These are phyloP conservation scores for Otus sunia DNA, from an alignment of 2,113 vertebrate genomes.

Conservation along the genomic window DNA sequence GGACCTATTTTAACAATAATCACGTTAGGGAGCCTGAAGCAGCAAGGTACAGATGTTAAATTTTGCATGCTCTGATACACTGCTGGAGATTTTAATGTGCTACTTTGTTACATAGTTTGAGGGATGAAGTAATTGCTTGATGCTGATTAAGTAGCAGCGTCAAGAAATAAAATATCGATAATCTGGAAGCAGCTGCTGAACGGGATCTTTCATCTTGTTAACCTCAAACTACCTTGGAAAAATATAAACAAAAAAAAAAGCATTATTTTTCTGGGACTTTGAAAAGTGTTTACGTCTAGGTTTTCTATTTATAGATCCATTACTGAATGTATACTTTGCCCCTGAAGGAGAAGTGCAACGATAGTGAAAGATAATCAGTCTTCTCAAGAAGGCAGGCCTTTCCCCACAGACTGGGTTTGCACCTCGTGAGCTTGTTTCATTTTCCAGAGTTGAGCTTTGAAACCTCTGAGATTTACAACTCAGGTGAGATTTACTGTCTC, in stretches of 20 bases:
- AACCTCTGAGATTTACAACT: neutral
- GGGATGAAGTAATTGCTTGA: neutral
- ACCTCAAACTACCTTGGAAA: neutral
- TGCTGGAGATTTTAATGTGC: neutral
- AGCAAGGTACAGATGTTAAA: neutral
- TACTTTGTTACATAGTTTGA: neutral
- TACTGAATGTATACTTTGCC: neutral
- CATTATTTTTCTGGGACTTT: neutral
- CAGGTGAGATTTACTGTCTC: neutral
- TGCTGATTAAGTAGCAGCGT: neutral
- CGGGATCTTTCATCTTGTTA: neutral
- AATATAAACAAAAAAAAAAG: neutral
- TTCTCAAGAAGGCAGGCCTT: neutral
- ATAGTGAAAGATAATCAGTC: neutral
- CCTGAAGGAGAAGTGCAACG: neutral
- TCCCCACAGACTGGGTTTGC: neutral
- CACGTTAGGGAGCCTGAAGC: neutral
- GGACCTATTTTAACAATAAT: neutral
- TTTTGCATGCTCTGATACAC: neutral
- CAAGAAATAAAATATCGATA: neutral
- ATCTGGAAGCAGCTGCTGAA: neutral
- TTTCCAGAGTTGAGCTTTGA: neutral
- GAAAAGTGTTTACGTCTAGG: neutral
- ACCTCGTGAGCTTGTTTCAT: fast-evolving
- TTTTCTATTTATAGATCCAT: neutral